Base-by-base conservation (phyloP, 2,888 invertebrate genomes). In the Drosophila ezoana region DNA sequence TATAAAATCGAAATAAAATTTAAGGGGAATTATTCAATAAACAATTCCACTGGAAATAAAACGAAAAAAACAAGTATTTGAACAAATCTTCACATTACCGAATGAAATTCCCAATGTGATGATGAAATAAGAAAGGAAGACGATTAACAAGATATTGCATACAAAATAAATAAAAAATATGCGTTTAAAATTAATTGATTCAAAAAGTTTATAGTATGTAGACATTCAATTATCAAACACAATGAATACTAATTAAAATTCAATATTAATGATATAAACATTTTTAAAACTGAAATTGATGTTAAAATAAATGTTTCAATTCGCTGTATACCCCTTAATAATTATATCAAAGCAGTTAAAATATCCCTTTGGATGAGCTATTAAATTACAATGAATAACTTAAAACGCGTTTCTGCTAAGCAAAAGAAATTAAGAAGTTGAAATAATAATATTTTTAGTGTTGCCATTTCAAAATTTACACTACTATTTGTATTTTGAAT, bases 11-110 rank as follows among this genome's bases (percentile, higher is more conserved):
- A 58, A 59, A 35, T 38, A 9, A 18, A 62, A 70, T 66, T 67
- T 56, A 66, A 67, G 28, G 23, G 20, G 51, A 76, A 58, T 47
- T 57, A 60, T 49, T 49, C 32, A 62, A 62, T 41, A 63, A 61
- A 70, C 40, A 65, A 67, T 85, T 85, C 85, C 81, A 79, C 59
- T 67, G 85, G 85, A 85, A 85, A 82, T 87, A 85, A 85, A 85
- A 64, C 79, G 41, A 54, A 60, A 56, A 49, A 11, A 48, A 60
- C 45, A 37, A 56, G 20, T 49, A 63, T 35, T 47, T 20, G 33
- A 54, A 52, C 48, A 38, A 47, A 52, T 33, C 16, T 47, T 45
- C 70, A 73, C 71, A 66, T 67, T 37, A 56, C 28, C 47, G 62
- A 71, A 74, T 86, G 57, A 68, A 79, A 76, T 77, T 75, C 73